Evolutionary conservation across 92 coral and sea anemone species (phyloP).

Genomic region (Epizoanthus rinbou): DNA sequence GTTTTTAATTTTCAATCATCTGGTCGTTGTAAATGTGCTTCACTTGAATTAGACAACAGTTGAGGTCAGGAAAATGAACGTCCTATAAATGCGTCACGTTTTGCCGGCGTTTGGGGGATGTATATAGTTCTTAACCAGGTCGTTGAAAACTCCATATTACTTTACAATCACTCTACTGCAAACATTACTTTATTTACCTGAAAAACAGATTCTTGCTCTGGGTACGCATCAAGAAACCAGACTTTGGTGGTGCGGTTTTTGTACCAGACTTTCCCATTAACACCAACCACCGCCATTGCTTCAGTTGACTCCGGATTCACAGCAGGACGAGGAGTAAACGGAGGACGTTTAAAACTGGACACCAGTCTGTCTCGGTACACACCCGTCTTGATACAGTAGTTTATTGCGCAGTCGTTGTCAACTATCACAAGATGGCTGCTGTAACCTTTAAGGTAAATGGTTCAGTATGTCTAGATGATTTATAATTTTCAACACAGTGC

Average conservation of each 20-base stretch:
- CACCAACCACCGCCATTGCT: constrained; percentile 63
- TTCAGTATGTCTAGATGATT: no score
- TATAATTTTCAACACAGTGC: no score
- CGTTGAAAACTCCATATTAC: background rate
- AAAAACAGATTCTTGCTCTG: constrained; percentile 38
- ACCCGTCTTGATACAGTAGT: constrained; percentile 77
- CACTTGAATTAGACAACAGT: no score
- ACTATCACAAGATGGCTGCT: constrained; percentile 79
- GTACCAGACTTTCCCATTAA: constrained; percentile 75
- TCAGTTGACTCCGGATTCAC: constrained; percentile 70
- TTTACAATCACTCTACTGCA: no score
- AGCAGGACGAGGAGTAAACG: constrained; percentile 70
- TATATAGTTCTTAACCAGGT: no score
- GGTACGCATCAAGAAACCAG: constrained; percentile 58
- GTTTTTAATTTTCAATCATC: no score
- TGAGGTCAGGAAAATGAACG: no score
- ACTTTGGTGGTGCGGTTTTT: constrained; percentile 53
- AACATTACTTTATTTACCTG: constrained; percentile 1
- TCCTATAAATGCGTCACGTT: no score
- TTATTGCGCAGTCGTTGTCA: constrained; percentile 84
- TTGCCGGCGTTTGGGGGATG: no score
- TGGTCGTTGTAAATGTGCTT: no score
- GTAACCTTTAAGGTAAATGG: constrained; percentile 48
- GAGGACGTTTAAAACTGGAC: constrained; percentile 72
- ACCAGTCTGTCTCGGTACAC: constrained; percentile 50